Conservation (phyloP, 2,797 vertebrate genomes). For the Chelidonichthys spinosus region DNA sequence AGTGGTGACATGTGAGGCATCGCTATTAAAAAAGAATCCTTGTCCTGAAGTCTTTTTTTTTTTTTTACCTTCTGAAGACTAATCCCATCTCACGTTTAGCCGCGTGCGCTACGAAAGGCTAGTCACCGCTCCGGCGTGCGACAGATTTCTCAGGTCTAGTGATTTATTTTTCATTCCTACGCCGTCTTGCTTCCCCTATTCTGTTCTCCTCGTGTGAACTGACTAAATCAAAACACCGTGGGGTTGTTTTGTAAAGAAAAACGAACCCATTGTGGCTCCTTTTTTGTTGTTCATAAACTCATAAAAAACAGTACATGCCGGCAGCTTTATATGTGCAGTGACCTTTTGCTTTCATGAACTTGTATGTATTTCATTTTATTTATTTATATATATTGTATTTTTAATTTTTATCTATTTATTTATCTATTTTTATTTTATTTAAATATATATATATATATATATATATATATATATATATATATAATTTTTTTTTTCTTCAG, state of each 20-base stretch:
- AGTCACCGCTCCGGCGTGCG: background rate
- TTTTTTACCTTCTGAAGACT: too few relatives aligned
- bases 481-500: background rate
- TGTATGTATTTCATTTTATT: too few relatives aligned
- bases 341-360: slow-evolving; percentile 16
- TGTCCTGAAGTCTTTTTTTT: slow-evolving; percentile 41
- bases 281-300: slow-evolving; percentile 30
- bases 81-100: background rate
- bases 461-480: too few relatives aligned
- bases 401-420: too few relatives aligned
- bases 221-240: slow-evolving; percentile 48
- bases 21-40: slow-evolving; percentile 61
- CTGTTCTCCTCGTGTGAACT: slow-evolving; percentile 17
- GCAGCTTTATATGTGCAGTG: slow-evolving; percentile 13
- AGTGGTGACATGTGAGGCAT: slow-evolving; percentile 62
- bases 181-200: slow-evolving; percentile 31
- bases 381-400: too few relatives aligned
- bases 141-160: slow-evolving; percentile 14
- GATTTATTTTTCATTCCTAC: slow-evolving; percentile 35
- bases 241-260: slow-evolving; percentile 64
- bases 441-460: too few relatives aligned
- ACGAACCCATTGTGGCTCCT: slow-evolving; percentile 41
- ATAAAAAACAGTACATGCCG: background rate
- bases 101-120: slow-evolving; percentile 7
- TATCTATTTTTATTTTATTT: too few relatives aligned